Evolutionary conservation across 2,113 vertebrate species (phyloP), one percentile per base, ranked within the genome.

Genomic region (Oncorhynchus tshawytscha): DNA sequence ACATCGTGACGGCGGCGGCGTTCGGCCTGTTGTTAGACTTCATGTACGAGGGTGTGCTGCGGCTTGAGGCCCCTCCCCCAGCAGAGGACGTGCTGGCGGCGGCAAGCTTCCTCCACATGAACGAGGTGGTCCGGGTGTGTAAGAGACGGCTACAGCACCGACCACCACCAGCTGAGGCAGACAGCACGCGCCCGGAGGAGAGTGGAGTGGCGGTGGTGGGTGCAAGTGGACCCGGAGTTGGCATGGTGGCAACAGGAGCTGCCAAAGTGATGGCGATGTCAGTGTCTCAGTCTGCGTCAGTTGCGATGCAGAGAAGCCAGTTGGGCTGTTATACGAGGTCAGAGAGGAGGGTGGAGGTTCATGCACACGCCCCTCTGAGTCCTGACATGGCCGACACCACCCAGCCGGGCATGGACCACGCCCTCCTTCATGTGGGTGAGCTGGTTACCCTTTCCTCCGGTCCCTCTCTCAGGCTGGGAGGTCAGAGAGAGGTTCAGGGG

Each of bases 101-200:
- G 0, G 97, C 97, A 57, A 98, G 96, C 70, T 99, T 97, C 88
- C 90, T 99, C 81, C 97, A 99, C 87, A 98, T 99, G 97, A 97
- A 99, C 20, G 97, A 97, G 76, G 95, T 98, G 13, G 97, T 99
- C 9, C 95, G 95, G 81, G 95, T 98, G 34, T 98, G 97, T 79
- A 99, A 98, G 90, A 95, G 89, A 67, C 89, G 95, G 12, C 90
- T 99, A 51, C 95, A 96, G 78, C 94, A 94, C 15, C 93, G 96
- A 34, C 94, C 92, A 11, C 91, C 91, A 1, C 81, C 94, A 78
- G 91, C 96, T 0, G 96, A 99, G 76, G 96, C 97, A 0, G 97
- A 98, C 86, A 99, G 97, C 91, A 99, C 97, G 39, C 95, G 95
- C 48, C 91, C 92, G n/a, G 96, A 97, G 59, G 97, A 96, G 7